Percentiles rank a stretch among this genome's conserved stretches.
phyloP scores from a whole-genome alignment of 2,797 vertebrate species.

The Trichosurus vulpecula region DNA sequence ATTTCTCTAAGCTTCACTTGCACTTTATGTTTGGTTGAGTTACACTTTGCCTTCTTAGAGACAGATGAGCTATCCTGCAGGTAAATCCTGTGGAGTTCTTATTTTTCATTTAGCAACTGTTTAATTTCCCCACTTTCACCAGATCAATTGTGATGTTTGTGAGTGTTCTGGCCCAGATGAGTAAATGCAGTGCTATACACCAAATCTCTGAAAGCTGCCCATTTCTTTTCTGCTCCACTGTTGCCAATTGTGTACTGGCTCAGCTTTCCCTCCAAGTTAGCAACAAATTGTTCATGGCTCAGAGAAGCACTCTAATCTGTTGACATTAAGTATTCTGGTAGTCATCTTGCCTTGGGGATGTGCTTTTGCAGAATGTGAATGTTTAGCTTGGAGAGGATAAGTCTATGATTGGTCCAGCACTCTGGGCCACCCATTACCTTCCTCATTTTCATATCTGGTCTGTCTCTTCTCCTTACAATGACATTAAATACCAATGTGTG shows the following conservation, averaged over 20 bases:
- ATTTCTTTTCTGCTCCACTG: not conserved
- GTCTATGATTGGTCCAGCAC: not conserved
- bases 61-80: not conserved
- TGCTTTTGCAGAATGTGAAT: not conserved
- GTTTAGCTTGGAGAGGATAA: not conserved
- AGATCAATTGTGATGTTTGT: not conserved
- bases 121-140: not conserved
- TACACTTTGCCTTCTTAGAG: not conserved
- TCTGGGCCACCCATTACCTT: not conserved
- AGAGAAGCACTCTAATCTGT: not conserved
- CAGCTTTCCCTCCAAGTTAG: not conserved
- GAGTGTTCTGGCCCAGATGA: not conserved
- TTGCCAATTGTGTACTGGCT: not conserved
- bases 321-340: not conserved
- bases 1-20: not conserved
- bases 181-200: not conserved
- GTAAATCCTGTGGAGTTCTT: not conserved
- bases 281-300: not conserved
- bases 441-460: not conserved
- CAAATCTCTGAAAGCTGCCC: not conserved
- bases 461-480: not conserved
- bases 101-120: not conserved
- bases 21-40: not conserved
- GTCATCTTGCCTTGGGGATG: not conserved
- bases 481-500: not conserved